These are phyloP conservation scores for Phrynocephalus vlangalii DNA, from an alignment of 2,797 vertebrate genomes.

Conservation along the genomic window DNA sequence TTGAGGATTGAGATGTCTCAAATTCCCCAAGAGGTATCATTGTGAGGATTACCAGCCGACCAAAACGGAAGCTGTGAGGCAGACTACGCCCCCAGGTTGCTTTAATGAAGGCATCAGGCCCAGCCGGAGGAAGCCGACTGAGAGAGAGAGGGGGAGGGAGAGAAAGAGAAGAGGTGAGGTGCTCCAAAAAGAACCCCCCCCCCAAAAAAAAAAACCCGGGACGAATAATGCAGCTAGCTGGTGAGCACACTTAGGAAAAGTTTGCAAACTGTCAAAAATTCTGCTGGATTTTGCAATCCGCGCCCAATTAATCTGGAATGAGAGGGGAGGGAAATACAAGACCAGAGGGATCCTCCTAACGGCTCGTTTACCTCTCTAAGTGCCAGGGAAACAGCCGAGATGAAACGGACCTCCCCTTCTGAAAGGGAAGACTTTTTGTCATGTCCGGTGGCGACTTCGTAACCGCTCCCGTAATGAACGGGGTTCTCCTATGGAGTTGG, in stretches of 20 bases:
- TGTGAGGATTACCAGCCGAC: not conserved
- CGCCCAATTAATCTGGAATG: conserved; percentile 56
- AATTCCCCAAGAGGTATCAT: not conserved
- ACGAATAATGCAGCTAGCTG: conserved; percentile 28
- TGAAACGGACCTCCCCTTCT: conserved; percentile 30
- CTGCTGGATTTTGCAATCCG: conserved; percentile 54
- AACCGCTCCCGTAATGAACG: conserved; percentile 37
- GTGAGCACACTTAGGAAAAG: not conserved
- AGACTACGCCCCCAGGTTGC: not conserved
- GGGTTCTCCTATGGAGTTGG: not conserved
- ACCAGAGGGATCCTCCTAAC: not conserved
- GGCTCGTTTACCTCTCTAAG: conserved; percentile 42
- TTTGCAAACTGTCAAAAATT: conserved; percentile 48
- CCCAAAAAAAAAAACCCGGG: not conserved
- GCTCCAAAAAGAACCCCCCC: not conserved
- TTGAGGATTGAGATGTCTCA: too few species aligned
- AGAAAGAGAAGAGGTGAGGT: not conserved
- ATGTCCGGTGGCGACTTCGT: conserved; percentile 47
- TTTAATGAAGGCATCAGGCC: conserved; percentile 10
- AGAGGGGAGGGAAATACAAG: not conserved
- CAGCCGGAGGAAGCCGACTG: conserved; percentile 4
- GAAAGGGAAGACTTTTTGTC: conserved; percentile 16
- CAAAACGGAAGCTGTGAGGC: not conserved
- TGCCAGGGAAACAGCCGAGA: conserved; percentile 35
- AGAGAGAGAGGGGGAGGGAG: not conserved